Conservation (phyloP, 1,140 invertebrate genomes). For the Saxidomus purpurata region DNA sequence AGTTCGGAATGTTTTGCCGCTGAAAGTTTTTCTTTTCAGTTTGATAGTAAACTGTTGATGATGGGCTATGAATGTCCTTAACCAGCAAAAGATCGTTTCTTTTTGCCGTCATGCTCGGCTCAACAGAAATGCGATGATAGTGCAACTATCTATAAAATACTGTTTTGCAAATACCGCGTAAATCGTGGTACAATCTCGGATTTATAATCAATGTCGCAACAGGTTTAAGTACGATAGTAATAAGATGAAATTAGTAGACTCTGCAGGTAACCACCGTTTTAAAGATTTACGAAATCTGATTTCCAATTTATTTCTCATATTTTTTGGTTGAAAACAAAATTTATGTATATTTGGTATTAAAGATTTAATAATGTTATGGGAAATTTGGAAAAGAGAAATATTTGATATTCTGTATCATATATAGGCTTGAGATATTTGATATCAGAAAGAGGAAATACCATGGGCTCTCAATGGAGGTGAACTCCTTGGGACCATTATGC, state of each 20-base stretch:
- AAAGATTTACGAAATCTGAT: neutral
- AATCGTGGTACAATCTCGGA: conserved; percentile 8
- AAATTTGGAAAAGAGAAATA: too few species aligned
- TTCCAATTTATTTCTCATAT: conserved; percentile 2
- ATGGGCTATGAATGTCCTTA: neutral
- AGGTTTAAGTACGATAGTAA: conserved; percentile 1
- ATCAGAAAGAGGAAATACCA: too few species aligned
- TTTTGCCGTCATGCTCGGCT: neutral
- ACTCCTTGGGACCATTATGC: too few species aligned
- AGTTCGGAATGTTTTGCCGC: neutral
- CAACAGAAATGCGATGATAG: neutral
- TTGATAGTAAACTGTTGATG: neutral
- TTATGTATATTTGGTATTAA: neutral
- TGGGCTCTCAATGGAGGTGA: too few species aligned
- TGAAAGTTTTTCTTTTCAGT: neutral
- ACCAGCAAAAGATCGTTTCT: neutral
- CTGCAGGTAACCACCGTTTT: neutral
- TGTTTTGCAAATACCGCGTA: neutral
- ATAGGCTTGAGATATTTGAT: too few species aligned
- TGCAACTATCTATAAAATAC: neutral
- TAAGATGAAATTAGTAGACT: conserved; percentile 35
- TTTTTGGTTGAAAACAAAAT: neutral
- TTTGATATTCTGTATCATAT: too few species aligned
- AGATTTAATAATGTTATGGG: too few species aligned
- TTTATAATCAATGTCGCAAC: conserved; percentile 26